These are phyloP conservation scores for Engystomops pustulosus DNA, from an alignment of 2,113 vertebrate genomes.

Conservation along the genomic window DNA sequence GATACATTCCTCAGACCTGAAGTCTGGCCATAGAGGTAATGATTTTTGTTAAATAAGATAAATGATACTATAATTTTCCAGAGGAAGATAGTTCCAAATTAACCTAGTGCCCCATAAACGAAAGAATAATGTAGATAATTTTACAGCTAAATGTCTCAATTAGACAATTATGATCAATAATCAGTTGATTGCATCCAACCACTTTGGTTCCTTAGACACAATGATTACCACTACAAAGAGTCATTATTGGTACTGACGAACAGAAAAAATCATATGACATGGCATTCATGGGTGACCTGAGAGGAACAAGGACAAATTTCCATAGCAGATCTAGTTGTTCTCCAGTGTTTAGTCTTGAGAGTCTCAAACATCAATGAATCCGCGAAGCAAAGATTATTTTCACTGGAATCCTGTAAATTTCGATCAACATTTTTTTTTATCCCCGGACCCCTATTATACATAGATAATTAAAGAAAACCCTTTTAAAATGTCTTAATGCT, in stretches of 20 bases:
- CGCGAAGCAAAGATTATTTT: too few species aligned
- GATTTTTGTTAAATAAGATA: neutral
- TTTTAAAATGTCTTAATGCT: too few species aligned
- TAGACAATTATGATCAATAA: neutral
- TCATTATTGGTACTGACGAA: neutral
- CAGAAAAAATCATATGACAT: neutral
- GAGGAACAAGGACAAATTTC: neutral
- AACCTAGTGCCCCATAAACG: neutral
- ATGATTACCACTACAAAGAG: neutral
- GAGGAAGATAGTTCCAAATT: neutral
- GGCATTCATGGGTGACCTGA: too few species aligned
- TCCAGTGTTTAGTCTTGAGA: too few species aligned
- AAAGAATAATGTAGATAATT: neutral
- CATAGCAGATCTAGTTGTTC: neutral
- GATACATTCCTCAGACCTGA: neutral
- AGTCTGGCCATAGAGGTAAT: neutral
- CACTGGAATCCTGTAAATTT: too few species aligned
- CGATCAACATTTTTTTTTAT: too few species aligned
- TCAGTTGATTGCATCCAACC: conserved; percentile 3
- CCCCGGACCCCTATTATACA: too few species aligned
- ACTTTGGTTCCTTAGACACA: neutral
- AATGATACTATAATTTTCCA: neutral
- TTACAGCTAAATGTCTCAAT: neutral
- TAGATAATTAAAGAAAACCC: too few species aligned
- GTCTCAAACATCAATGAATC: too few species aligned